These are phyloP conservation scores for Rhegmatorhina hoffmannsi DNA, from an alignment of 2,113 vertebrate genomes.

Conservation along the genomic window DNA sequence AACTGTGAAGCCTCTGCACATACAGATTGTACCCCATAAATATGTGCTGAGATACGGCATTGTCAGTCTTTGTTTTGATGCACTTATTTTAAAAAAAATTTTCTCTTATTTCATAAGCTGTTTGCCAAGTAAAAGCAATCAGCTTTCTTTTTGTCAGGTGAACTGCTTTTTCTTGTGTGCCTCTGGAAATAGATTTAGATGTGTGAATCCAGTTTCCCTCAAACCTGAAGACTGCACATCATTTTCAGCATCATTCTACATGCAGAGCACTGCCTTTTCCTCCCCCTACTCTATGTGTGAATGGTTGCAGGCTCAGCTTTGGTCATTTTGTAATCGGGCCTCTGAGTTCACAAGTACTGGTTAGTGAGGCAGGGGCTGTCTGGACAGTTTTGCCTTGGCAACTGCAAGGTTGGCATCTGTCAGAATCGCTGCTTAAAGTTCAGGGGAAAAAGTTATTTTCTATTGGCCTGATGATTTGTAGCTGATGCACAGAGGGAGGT, in stretches of 20 bases:
- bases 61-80: not conserved
- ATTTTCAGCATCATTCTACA: not conserved
- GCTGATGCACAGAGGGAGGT: not conserved
- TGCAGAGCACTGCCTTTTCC: not conserved
- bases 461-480: rapidly evolving
- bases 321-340: not conserved
- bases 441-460: not conserved
- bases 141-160: not conserved
- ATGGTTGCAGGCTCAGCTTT: not conserved
- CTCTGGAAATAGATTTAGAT: not conserved
- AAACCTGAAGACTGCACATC: not conserved
- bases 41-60: not conserved
- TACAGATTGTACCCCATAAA: not conserved
- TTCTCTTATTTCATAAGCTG: too few species aligned
- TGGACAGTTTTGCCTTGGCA: not conserved
- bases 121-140: not conserved
- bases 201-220: not conserved
- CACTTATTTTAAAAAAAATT: not conserved
- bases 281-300: not conserved
- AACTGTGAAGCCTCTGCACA: not conserved
- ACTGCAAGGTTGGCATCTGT: not conserved
- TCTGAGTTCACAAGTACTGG: not conserved
- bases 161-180: not conserved
- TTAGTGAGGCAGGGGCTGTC: not conserved
- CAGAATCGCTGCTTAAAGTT: not conserved